Percentiles rank a stretch among this genome's conserved stretches.
phyloP scores from a whole-genome alignment of 2,113 vertebrate genomes.

The Thunnus maccoyii region DNA sequence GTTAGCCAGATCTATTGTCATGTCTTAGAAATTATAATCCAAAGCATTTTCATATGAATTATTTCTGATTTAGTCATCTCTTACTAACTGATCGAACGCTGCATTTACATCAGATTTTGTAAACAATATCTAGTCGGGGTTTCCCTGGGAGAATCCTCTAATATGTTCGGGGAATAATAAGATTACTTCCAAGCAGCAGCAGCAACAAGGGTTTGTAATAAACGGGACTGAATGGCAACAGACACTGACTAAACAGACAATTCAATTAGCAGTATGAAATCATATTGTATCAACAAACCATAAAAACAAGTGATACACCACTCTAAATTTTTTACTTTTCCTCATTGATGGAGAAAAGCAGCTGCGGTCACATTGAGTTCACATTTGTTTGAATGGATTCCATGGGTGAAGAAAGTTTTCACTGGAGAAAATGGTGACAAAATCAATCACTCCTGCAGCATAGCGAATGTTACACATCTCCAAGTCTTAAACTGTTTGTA shows the following conservation, averaged over 20 bases:
- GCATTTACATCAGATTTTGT: too few relatives aligned
- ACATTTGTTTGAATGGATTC: too few relatives aligned
- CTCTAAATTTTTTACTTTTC: not conserved
- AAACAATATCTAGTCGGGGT: not conserved
- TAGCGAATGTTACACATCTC: not conserved
- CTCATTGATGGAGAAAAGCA: not conserved
- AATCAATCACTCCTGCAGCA: not conserved
- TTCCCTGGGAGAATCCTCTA: constrained; percentile 1
- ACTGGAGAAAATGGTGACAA: not conserved
- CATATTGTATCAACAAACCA: not conserved
- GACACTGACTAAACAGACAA: not conserved
- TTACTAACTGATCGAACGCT: too few relatives aligned
- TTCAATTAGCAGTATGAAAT: not conserved
- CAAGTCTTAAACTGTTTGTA: not conserved
- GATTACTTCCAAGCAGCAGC: not conserved
- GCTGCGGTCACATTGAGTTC: not conserved
- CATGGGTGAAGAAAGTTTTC: too few relatives aligned
- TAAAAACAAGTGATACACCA: not conserved
- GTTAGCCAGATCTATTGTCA: too few relatives aligned
- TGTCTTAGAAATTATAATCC: too few relatives aligned
- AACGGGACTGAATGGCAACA: not conserved
- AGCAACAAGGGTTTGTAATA: not conserved
- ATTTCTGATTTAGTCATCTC: too few relatives aligned
- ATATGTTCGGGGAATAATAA: not conserved
- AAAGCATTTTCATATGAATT: too few relatives aligned